Evolutionary conservation across 2,113 vertebrate species (phyloP).

Genomic region (Peromyscus californicus): DNA sequence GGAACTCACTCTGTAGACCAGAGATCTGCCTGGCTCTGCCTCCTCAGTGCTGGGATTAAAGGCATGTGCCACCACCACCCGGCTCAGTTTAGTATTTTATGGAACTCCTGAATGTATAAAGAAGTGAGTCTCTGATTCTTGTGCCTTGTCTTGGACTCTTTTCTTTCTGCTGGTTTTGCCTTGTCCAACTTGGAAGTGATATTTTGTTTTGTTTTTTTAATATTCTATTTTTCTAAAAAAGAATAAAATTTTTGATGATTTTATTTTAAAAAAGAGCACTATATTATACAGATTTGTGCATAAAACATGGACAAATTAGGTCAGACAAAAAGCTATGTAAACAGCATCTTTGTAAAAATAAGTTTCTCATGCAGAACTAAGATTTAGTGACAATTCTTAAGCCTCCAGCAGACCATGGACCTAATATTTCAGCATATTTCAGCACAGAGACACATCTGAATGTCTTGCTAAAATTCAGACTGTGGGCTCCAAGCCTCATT

Average conservation of each 20-base stretch:
- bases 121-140: not conserved
- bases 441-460: not conserved
- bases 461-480: slow-evolving; percentile 3
- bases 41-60: not conserved
- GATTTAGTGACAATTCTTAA: slow-evolving; percentile 2
- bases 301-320: not conserved
- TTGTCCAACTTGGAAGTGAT: not conserved
- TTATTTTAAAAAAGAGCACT: not conserved
- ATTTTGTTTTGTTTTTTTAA: not conserved
- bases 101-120: not conserved
- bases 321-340: not conserved
- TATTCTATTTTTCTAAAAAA: not conserved
- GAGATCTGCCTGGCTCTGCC: not conserved
- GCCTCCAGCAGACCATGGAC: not conserved
- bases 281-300: not conserved
- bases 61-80: not conserved
- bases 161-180: not conserved
- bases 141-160: not conserved
- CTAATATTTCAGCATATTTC: not conserved
- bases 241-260: not conserved
- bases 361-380: not conserved
- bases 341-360: not conserved
- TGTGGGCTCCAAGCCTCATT: not conserved
- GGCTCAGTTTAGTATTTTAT: not conserved
- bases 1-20: not conserved